These are phyloP conservation scores for Papilio protenor DNA, from an alignment of 2,888 invertebrate species.

Conservation along the genomic window DNA sequence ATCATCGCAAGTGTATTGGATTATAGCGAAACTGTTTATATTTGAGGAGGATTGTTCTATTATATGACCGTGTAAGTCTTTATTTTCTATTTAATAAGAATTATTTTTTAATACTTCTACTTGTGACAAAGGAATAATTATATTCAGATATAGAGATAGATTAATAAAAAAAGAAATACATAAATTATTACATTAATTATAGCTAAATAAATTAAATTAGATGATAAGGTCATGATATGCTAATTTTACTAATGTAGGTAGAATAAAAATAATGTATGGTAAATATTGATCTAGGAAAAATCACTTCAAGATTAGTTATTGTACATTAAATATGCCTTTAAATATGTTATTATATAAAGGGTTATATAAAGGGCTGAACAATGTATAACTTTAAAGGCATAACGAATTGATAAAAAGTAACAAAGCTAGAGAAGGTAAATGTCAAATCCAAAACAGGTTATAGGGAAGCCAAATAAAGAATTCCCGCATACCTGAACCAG, in stretches of 20 bases:
- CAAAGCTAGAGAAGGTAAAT: slow-evolving; percentile 31
- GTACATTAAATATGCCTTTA: not conserved
- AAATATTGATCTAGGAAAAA: not conserved
- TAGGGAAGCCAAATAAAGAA: slow-evolving; percentile 42
- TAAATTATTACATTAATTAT: not conserved
- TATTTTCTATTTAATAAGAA: not conserved
- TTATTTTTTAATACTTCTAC: not conserved
- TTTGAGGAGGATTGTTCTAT: slow-evolving; percentile 19
- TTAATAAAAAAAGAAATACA: not conserved
- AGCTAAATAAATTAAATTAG: not conserved
- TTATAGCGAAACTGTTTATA: slow-evolving; percentile 23
- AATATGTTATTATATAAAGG: no score
- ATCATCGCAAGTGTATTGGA: slow-evolving; percentile 25
- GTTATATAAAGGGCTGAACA: not conserved
- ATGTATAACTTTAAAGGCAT: not conserved
- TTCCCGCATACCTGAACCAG: slow-evolving; percentile 39
- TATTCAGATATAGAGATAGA: no score
- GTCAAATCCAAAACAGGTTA: slow-evolving; percentile 39
- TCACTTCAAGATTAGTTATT: not conserved
- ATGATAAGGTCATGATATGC: not conserved
- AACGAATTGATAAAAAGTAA: not conserved
- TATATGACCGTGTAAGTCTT: not conserved
- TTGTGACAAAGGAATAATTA: not conserved
- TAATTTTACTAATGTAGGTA: not conserved
- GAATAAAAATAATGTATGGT: not conserved